These are phyloP conservation scores for Gymnarchus niloticus DNA, from an alignment of 2,113 vertebrate genomes.

Conservation along the genomic window DNA sequence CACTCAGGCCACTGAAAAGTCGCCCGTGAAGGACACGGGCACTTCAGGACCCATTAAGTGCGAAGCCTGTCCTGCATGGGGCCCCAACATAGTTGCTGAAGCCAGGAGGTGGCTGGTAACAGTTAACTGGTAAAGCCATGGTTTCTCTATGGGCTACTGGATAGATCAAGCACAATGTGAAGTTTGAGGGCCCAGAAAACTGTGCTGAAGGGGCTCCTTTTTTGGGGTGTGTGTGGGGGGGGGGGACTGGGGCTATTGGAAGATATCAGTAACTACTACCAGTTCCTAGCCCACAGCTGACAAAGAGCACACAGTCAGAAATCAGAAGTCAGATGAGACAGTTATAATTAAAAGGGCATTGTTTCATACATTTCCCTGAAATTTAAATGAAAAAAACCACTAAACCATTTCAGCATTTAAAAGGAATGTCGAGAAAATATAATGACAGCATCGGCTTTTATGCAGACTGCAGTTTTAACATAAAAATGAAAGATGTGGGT, in stretches of 20 bases:
- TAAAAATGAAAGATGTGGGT: background rate
- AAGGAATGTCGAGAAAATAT: conserved; percentile 1
- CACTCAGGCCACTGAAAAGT: conserved; percentile 36
- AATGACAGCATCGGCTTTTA: background rate
- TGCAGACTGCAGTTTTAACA: background rate
- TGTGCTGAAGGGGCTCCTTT: background rate
- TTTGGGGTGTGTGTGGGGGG: background rate
- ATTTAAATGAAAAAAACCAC: background rate
- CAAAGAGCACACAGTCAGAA: background rate
- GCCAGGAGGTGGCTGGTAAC: background rate
- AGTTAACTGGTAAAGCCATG: background rate
- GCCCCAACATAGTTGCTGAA: background rate
- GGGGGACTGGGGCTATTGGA: background rate
- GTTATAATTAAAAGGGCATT: background rate
- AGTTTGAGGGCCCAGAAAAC: background rate
- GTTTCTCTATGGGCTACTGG: background rate
- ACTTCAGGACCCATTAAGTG: conserved; percentile 43
- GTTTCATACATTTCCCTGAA: conserved; percentile 12
- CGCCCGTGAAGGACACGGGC: conserved; percentile 33
- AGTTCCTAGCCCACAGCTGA: background rate
- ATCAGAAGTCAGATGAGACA: background rate
- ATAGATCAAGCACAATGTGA: background rate
- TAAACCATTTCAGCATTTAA: background rate
- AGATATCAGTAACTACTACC: background rate
- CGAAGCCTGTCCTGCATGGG: conserved; percentile 15